Conservation (phyloP, 2,113 vertebrate species). For the Malurus cyaneus region DNA sequence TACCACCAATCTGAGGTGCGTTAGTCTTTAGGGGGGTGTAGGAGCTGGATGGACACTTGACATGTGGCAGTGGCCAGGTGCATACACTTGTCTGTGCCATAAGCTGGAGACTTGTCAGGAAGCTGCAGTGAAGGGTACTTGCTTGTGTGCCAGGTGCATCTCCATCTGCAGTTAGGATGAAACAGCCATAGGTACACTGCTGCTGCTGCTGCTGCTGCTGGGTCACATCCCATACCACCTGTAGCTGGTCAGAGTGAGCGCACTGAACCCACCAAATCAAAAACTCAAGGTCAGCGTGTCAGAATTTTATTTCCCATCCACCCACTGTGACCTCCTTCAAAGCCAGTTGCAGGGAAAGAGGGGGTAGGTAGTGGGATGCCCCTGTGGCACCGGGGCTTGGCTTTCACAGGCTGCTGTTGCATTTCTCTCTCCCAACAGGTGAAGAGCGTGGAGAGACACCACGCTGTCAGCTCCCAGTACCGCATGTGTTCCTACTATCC, state of each 20-base stretch:
- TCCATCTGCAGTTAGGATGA: background rate
- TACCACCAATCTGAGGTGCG: background rate
- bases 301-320: background rate
- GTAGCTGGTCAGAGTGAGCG: background rate
- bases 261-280: background rate
- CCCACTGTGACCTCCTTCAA: rapidly evolving
- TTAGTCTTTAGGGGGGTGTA: background rate
- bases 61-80: background rate
- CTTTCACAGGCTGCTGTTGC: slow-evolving; percentile 6
- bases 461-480: slow-evolving; percentile 85
- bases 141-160: background rate
- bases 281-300: background rate
- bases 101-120: background rate
- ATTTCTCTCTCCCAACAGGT: slow-evolving; percentile 71
- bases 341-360: background rate
- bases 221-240: background rate
- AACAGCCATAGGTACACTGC: background rate
- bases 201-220: background rate
- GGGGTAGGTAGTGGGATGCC: rapidly evolving
- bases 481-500: slow-evolving; percentile 92
- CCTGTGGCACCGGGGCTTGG: rapidly evolving
- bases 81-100: rapidly evolving
- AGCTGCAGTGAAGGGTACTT: background rate
- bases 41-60: background rate
- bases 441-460: slow-evolving; percentile 81